Base-by-base conservation (phyloP, 2,888 invertebrate genomes). In the Hymenopus coronatus region DNA sequence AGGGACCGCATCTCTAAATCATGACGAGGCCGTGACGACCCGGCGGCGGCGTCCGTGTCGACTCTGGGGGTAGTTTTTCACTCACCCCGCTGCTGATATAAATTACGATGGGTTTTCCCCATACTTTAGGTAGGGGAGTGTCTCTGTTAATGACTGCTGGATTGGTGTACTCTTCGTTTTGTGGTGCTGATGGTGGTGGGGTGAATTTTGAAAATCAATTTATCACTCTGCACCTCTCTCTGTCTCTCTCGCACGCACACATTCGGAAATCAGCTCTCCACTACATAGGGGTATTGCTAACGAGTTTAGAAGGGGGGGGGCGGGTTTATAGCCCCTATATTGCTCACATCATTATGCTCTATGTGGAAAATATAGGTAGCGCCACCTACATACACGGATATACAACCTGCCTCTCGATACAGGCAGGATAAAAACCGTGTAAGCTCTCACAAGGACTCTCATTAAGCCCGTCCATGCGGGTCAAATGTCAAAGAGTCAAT, bases 151-250 rank as follows among this genome's bases (percentile, higher is more conserved):
- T 87, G 87, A 87, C 88, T 88, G 88, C 87, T 89, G 90, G 90
- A 90, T 90, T 89, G 89, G 88, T 89, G 86, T 89, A 89, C 89
- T 89, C 88, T 89, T 90, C 90, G 90, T 90, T 90, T 90, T 90
- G 89, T 89, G 90, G 84, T 88, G 90, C 89, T 89, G 70, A 30
- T 28, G 83, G 83, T 83, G 54, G 54, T 70, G 54, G 87, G 87
- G 83, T 89, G 90, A 90, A 89, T 90, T 90, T 90, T 90, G 90
- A 90, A 90, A 90, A 90, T 90, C 90, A 90, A 90, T 90, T 90
- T 90, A 90, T 90, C 90, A 90, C 90, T 88, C 89, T 87, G 82
- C 87, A 87, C 87, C 88, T 85, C 90, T 87, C 88, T 85, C 88
- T 82, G 83, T 40, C 89, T 28, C 28, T n/a, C 54, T 85, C 54